Evolutionary conservation across 2,797 vertebrate genomes (phyloP).

Genomic region (Tauraco hartlaubi): DNA sequence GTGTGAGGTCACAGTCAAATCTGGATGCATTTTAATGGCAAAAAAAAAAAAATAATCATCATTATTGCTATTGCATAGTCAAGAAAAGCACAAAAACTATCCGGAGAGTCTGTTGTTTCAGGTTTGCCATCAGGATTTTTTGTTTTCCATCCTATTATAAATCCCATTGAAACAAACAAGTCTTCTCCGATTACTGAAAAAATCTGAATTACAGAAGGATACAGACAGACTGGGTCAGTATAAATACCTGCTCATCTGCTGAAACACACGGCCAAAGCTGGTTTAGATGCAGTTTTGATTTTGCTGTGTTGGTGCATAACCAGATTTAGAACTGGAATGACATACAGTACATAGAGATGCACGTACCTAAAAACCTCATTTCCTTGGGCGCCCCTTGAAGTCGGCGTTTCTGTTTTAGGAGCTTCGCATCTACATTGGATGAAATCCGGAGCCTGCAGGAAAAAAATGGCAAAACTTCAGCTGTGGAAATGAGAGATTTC

Average conservation of each 20-base stretch:
- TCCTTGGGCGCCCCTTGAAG: neutral
- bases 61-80: neutral
- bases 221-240: rapidly evolving
- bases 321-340: neutral
- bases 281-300: neutral
- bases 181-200: rapidly evolving
- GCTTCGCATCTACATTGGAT: neutral
- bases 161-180: neutral
- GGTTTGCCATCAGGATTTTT: neutral
- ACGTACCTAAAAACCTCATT: neutral
- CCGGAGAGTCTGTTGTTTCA: neutral
- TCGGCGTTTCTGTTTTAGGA: neutral
- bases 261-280: neutral
- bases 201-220: rapidly evolving
- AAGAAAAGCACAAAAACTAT: rapidly evolving
- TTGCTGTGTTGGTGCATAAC: neutral
- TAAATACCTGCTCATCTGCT: neutral
- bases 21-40: neutral
- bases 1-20: neutral
- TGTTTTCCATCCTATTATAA: neutral
- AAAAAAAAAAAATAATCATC: no score
- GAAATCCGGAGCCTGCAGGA: neutral
- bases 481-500: neutral
- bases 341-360: neutral
- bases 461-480: neutral